A percentile compares a stretch with the other conserved stretches of the same genome.
phyloP scores from a whole-genome alignment of 1,140 invertebrate genomes.

The Drosophila lowei region DNA sequence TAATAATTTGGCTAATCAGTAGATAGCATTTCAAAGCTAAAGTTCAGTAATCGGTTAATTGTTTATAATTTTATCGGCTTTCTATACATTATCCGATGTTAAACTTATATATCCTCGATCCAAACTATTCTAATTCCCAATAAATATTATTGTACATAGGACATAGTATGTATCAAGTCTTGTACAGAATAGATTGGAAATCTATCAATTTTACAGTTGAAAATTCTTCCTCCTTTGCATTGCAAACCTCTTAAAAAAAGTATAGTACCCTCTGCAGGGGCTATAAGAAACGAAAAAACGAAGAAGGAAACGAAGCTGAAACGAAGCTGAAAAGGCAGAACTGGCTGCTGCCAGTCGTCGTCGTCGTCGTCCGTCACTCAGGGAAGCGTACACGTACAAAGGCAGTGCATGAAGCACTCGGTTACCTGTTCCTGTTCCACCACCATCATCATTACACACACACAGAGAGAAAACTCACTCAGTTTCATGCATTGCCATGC shows the following conservation, averaged over 20 bases:
- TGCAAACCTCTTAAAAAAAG: neutral
- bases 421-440: conserved; percentile 40
- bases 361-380: conserved; percentile 34
- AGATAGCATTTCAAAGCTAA: too few relatives aligned
- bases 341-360: conserved; percentile 20
- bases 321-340: conserved; percentile 38
- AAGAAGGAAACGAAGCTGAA: conserved; percentile 36
- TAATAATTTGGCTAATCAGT: too few relatives aligned
- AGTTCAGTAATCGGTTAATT: too few relatives aligned
- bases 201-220: too few relatives aligned
- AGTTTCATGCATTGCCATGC: conserved; percentile 1
- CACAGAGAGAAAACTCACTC: neutral
- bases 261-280: neutral
- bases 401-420: conserved; percentile 24
- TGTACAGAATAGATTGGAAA: too few relatives aligned
- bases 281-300: conserved; percentile 1
- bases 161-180: too few relatives aligned
- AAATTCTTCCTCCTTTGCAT: too few relatives aligned
- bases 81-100: too few relatives aligned
- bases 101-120: too few relatives aligned
- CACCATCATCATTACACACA: neutral
- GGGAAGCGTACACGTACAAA: conserved; percentile 29
- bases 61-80: too few relatives aligned
- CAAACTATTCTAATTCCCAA: too few relatives aligned
- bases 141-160: too few relatives aligned